phyloP scores from a whole-genome alignment of 2,113 vertebrate species.

The Melanostigma gelatinosum region DNA sequence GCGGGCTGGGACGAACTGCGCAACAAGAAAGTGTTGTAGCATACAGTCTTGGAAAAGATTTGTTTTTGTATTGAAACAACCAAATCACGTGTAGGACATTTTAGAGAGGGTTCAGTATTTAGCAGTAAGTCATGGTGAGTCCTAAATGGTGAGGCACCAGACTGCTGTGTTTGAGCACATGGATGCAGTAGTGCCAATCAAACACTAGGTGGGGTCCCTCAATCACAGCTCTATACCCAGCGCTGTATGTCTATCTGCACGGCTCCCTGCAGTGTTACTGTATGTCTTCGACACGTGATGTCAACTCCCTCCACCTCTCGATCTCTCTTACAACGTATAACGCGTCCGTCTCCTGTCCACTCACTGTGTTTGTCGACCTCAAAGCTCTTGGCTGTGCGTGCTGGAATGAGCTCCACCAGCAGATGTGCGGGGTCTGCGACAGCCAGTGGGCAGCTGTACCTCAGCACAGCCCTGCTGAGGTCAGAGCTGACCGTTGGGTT shows the following conservation, averaged over 20 bases:
- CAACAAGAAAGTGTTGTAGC: background rate
- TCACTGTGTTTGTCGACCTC: conserved; percentile 58
- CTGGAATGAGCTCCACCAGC: conserved; percentile 60
- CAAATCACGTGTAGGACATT: background rate
- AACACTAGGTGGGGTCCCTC: conserved; percentile 65
- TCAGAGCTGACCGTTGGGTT: conserved; percentile 2
- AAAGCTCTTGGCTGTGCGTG: conserved; percentile 58
- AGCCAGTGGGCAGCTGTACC: conserved; percentile 70
- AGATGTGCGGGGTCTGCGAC: conserved; percentile 35
- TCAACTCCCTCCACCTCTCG: background rate
- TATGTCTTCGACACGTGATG: conserved; percentile 8
- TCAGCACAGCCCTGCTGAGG: conserved; percentile 17
- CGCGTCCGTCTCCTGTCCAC: conserved; percentile 17
- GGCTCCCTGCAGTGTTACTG: conserved; percentile 2
- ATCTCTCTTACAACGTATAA: background rate
- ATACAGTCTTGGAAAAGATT: background rate
- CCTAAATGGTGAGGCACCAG: background rate
- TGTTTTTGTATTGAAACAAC: background rate
- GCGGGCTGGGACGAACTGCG: conserved; percentile 69
- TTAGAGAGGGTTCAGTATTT: background rate
- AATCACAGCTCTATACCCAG: background rate
- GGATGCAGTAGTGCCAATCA: conserved; percentile 33
- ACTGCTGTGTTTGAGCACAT: background rate
- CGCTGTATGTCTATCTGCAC: background rate
- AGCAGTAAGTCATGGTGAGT: background rate